Percentiles rank a stretch among this genome's conserved stretches.
Evolutionary conservation across 1,140 invertebrate genomes (phyloP).

Genomic region (Sogatella furcifera): DNA sequence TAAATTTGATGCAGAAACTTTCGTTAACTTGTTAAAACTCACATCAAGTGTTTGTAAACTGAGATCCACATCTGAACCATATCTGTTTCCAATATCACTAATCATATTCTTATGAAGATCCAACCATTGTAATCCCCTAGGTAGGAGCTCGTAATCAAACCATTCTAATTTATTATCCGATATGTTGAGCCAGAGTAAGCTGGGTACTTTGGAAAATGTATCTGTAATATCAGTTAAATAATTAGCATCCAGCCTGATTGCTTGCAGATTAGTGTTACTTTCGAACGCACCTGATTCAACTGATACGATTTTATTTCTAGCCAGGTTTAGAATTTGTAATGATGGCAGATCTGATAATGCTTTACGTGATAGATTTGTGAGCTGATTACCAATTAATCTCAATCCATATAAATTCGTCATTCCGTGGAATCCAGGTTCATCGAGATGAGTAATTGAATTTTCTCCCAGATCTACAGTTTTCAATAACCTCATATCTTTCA

Average conservation of each 20-base stretch:
- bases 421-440: constrained; percentile 69
- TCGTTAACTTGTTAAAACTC: constrained; percentile 68
- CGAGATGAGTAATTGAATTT: constrained; percentile 62
- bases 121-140: constrained; percentile 70
- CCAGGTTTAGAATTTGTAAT: constrained; percentile 79
- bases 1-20: constrained; percentile 54
- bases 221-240: constrained; percentile 72
- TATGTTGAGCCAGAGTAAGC: constrained; percentile 79
- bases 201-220: constrained; percentile 69
- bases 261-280: constrained; percentile 65
- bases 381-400: constrained; percentile 74
- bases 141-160: constrained; percentile 84
- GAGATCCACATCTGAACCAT: constrained; percentile 51
- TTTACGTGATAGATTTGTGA: constrained; percentile 73
- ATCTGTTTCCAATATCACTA: constrained; percentile 63
- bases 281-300: constrained; percentile 77
- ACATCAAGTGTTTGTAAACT: constrained; percentile 66
- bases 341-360: constrained; percentile 69
- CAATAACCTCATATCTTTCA: constrained; percentile 61
- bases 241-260: constrained; percentile 78
- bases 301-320: constrained; percentile 67
- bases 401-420: constrained; percentile 71
- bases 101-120: constrained; percentile 85
- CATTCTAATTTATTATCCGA: constrained; percentile 80
- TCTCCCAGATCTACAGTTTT: constrained; percentile 71